Base-by-base conservation (phyloP, 2,888 invertebrate species). In the Scelioninae gen. 1 region DNA sequence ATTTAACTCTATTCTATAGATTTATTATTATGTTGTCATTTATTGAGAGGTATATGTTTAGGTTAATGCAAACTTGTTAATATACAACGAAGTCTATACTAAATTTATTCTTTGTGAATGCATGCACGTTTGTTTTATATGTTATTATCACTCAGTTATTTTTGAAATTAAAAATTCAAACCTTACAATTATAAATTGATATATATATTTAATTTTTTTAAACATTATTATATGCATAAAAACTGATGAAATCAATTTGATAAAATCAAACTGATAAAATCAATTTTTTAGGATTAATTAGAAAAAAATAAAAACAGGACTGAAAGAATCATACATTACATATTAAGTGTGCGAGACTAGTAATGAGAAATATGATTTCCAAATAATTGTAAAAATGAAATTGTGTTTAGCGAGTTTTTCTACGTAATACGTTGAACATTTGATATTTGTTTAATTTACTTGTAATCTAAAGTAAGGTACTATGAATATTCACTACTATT, bases 401-500 rank as follows among this genome's bases (percentile, higher is more conserved):
- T 15, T 34, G 51, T n/a, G 63, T 66, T 66, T 66, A 51, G 34
- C 29, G 47, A 62, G 2, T 60, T 40, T 8, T 32, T 74, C 45
- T 65, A 51, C 43, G 56, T 68, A 60, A 58, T 71, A 58, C 31
- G 69, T 69, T 62, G 23, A 47, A 55, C 68, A 45, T 68, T 68
- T 62, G 63, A 65, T 53, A 72, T 72, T 80, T 60, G 11, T 80
- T 76, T 75, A 40, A 66, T 65, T 43, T 32, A 65, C 56, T 71
- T 82, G 76, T 82, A 82, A 76, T 82, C 76, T 62, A 65, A 76
- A 76, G 31, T 75, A 81, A 63, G 68, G 74, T 81, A 81, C 80
- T 74, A 80, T 79, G 79, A 79, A 74, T 79, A 79, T 79, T 53
- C 60, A 56, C 63, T 80, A 75, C 69, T 80, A 80, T 63, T 80